Evolutionary conservation across 1,140 invertebrate genomes (phyloP).

Genomic region (Periplaneta americana): DNA sequence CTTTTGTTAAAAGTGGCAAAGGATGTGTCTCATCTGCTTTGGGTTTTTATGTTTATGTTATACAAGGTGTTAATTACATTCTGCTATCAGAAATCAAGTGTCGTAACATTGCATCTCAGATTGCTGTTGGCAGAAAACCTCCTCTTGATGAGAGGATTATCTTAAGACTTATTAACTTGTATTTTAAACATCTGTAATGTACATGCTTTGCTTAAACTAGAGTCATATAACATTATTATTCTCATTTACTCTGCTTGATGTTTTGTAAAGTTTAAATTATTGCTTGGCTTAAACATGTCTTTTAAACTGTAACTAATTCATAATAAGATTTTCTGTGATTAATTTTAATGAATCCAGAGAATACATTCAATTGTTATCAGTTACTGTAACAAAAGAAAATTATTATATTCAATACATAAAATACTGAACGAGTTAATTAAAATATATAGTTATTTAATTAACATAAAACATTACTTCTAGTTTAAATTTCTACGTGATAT

Average conservation of each 20-base stretch:
- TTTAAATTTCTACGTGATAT: no score
- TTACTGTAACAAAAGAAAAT: neutral
- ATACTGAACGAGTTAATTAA: no score
- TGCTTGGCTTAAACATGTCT: neutral
- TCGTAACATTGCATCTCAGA: no score
- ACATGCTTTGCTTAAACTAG: neutral
- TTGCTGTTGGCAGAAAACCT: no score
- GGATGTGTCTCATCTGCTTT: neutral
- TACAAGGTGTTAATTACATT: neutral
- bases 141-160: no score
- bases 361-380: no score
- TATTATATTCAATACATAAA: neutral
- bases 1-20: no score
- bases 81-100: no score
- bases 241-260: slow-evolving; percentile 6
- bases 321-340: no score
- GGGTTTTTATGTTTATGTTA: neutral
- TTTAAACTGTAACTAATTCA: neutral
- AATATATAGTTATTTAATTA: no score
- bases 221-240: neutral
- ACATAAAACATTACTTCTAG: no score
- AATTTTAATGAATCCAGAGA: no score
- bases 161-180: neutral
- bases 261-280: neutral
- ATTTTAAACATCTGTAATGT: neutral